Percentiles rank a stretch among this genome's conserved stretches.
Evolutionary conservation across 2,888 invertebrate genomes (phyloP).

Genomic region (Drosophila mulleri): DNA sequence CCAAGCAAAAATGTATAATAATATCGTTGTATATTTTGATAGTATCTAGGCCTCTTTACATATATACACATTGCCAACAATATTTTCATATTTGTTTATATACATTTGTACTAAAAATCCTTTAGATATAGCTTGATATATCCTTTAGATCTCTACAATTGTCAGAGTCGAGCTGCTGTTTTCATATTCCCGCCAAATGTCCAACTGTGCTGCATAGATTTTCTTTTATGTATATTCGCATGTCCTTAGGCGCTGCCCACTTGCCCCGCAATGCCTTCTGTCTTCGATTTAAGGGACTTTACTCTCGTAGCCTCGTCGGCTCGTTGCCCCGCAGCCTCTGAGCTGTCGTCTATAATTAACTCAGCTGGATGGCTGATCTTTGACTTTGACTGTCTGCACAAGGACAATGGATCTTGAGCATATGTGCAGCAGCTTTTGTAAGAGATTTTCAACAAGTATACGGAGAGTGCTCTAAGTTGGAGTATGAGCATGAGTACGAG

Average conservation of each 20-base stretch:
- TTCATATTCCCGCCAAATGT: conserved; percentile 57
- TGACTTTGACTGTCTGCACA: conserved; percentile 77
- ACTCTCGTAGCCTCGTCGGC: too few species aligned
- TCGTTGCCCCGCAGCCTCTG: background rate
- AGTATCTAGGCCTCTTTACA: background rate
- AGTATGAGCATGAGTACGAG: background rate
- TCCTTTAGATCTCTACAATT: conserved; percentile 8
- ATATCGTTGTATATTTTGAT: background rate
- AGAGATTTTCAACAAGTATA: conserved; percentile 35
- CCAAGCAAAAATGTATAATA: background rate
- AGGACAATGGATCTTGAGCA: conserved; percentile 60
- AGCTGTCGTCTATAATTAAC: conserved; percentile 76
- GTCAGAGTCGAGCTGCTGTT: conserved; percentile 4
- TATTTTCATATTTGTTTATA: too few species aligned
- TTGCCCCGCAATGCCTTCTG: conserved; percentile 19
- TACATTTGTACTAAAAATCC: background rate
- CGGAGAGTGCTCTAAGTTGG: background rate
- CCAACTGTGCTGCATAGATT: conserved; percentile 45
- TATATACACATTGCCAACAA: too few species aligned
- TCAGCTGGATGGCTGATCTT: conserved; percentile 80
- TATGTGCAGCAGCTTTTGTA: conserved; percentile 59
- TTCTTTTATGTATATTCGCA: background rate
- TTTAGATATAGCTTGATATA: conserved; percentile 7
- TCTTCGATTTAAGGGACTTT: conserved; percentile 9
- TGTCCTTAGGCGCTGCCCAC: conserved; percentile 49